These are phyloP conservation scores for Troides aeacus DNA, from an alignment of 2,888 invertebrate genomes.

Conservation along the genomic window DNA sequence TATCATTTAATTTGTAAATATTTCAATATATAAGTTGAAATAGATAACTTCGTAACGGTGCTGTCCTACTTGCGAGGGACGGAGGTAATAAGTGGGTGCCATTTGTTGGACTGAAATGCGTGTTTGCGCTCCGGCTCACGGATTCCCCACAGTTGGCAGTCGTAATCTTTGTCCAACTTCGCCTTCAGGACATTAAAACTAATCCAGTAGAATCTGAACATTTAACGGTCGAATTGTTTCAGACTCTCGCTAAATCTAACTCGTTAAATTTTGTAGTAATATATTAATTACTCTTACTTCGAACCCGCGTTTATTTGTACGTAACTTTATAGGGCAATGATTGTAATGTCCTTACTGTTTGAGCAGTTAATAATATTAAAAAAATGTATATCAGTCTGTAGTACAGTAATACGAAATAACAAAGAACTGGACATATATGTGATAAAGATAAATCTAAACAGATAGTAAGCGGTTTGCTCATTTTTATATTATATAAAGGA, in stretches of 20 bases:
- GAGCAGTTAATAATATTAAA: too few species aligned
- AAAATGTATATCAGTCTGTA: too few species aligned
- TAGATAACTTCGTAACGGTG: neutral
- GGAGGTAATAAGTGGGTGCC: constrained; percentile 13
- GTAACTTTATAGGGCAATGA: too few species aligned
- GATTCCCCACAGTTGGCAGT: constrained; percentile 9
- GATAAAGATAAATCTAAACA: too few species aligned
- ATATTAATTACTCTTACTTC: neutral
- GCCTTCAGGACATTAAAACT: constrained; percentile 15
- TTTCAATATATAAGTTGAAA: neutral
- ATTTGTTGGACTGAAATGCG: constrained; percentile 17
- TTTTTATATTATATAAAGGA: too few species aligned
- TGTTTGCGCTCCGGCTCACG: constrained; percentile 20
- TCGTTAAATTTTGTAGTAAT: neutral
- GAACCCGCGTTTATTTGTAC: too few species aligned
- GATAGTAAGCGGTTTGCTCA: too few species aligned
- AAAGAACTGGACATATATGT: too few species aligned
- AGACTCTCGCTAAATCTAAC: neutral
- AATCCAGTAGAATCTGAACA: constrained; percentile 20
- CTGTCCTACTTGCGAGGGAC: constrained; percentile 3
- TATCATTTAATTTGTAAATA: neutral
- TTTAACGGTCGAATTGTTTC: constrained; percentile 8
- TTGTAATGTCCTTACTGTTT: too few species aligned
- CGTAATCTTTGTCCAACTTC: constrained; percentile 21
- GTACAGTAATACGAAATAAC: too few species aligned